phyloP scores from a whole-genome alignment of 2,113 vertebrate genomes.

The Miniopterus natalensis region DNA sequence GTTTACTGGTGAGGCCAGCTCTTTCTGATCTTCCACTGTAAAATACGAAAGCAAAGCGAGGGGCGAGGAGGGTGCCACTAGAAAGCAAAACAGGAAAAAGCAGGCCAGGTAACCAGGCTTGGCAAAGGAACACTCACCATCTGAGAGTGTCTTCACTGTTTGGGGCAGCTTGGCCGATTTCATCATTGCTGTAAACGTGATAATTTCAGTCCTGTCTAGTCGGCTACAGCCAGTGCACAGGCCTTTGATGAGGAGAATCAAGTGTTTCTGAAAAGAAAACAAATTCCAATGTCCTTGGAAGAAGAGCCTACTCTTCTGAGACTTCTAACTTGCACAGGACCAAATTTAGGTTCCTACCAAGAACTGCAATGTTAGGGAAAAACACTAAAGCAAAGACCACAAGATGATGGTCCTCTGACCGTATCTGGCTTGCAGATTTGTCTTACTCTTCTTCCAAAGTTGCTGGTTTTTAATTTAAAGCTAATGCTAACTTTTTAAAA shows the following conservation, averaged over 20 bases:
- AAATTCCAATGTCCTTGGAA: conserved; percentile 42
- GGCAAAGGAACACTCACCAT: conserved; percentile 88
- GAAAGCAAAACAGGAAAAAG: not conserved
- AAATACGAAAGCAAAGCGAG: not conserved
- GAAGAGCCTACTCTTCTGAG: not conserved
- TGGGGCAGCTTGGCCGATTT: conserved; percentile 99
- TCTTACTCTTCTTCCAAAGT: not conserved
- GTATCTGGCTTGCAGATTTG: not conserved
- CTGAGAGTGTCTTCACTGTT: conserved; percentile 98
- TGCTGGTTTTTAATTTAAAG: not conserved
- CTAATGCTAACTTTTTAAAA: not conserved
- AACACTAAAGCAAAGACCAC: conserved; percentile 1
- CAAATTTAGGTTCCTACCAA: not conserved
- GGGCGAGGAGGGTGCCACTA: accelerated
- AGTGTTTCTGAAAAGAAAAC: conserved; percentile 93
- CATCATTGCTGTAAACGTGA: conserved; percentile 99
- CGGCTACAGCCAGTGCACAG: conserved; percentile 98
- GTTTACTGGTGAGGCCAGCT: conserved; percentile 93
- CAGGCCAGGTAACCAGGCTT: accelerated
- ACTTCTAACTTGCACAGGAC: not conserved
- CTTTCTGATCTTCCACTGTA: conserved; percentile 98
- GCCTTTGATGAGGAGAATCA: conserved; percentile 99
- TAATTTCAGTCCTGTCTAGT: conserved; percentile 98
- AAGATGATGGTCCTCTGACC: not conserved
- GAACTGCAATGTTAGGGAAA: accelerated